These are phyloP conservation scores for Rana temporaria DNA, from an alignment of 2,113 vertebrate genomes.

Conservation along the genomic window DNA sequence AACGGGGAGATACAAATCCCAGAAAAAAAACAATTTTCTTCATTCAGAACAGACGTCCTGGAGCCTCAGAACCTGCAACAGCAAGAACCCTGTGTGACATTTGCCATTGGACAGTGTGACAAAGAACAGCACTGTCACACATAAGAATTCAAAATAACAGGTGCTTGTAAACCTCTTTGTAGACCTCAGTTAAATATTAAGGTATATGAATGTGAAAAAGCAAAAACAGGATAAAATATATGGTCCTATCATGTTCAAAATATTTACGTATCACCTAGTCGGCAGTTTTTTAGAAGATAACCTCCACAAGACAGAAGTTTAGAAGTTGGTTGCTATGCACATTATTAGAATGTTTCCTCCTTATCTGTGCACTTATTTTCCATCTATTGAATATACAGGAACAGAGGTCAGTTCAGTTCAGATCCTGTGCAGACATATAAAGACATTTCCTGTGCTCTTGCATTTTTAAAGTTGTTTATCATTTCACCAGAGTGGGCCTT, in stretches of 20 bases:
- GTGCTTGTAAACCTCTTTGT: too few species aligned
- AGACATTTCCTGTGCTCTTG: not conserved
- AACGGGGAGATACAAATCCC: too few species aligned
- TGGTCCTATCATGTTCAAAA: too few species aligned
- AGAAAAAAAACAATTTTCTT: too few species aligned
- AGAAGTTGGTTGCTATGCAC: not conserved
- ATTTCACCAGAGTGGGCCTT: not conserved
- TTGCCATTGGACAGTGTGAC: too few species aligned
- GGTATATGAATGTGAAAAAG: not conserved
- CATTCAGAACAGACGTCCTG: too few species aligned
- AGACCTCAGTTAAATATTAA: too few species aligned
- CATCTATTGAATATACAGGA: conserved; percentile 2
- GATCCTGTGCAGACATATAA: not conserved
- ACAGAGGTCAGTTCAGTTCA: not conserved
- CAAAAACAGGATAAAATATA: not conserved
- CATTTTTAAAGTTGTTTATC: not conserved
- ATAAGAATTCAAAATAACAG: too few species aligned
- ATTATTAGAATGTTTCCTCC: not conserved
- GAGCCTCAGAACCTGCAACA: too few species aligned
- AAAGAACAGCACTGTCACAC: too few species aligned
- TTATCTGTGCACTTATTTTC: not conserved
- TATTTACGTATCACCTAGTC: too few species aligned
- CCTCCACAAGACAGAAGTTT: not conserved
- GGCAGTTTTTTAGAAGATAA: not conserved
- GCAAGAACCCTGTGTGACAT: too few species aligned